Percentiles rank a stretch among this genome's conserved stretches.
Evolutionary conservation across 2,797 vertebrate genomes (phyloP).

Genomic region (Sardinella longiceps): DNA sequence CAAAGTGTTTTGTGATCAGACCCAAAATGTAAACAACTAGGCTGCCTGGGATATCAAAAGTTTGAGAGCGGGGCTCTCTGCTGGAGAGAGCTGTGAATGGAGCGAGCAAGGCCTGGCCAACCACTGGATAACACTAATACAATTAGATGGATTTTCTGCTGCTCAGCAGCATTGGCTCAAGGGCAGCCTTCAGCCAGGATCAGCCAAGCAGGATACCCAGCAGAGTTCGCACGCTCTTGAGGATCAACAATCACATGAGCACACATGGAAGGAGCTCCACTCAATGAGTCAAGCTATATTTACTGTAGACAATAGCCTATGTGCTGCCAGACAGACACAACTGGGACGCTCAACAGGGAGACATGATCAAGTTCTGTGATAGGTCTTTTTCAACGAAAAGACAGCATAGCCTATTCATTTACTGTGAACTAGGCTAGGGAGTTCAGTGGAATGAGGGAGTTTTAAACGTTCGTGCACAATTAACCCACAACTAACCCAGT

Average conservation of each 20-base stretch:
- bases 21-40: too few species aligned
- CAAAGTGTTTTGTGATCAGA: too few species aligned
- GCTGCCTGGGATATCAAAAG: not conserved
- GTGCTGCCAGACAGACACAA: not conserved
- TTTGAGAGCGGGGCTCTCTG: not conserved
- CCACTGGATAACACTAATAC: constrained; percentile 65
- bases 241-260: constrained; percentile 28
- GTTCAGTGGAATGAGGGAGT: not conserved
- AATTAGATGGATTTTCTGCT: constrained; percentile 72
- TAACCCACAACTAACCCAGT: not conserved
- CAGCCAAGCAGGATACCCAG: not conserved
- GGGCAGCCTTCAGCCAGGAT: constrained; percentile 45
- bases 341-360: not conserved
- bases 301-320: not conserved
- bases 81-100: not conserved
- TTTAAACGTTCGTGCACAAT: too few species aligned
- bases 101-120: not conserved
- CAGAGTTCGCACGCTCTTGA: not conserved
- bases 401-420: not conserved
- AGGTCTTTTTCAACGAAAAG: not conserved
- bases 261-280: not conserved
- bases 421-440: not conserved
- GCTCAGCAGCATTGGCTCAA: constrained; percentile 59
- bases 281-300: not conserved
- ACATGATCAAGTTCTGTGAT: not conserved